Evolutionary conservation across 2,888 invertebrate genomes (phyloP).

Genomic region (Altica lythri): DNA sequence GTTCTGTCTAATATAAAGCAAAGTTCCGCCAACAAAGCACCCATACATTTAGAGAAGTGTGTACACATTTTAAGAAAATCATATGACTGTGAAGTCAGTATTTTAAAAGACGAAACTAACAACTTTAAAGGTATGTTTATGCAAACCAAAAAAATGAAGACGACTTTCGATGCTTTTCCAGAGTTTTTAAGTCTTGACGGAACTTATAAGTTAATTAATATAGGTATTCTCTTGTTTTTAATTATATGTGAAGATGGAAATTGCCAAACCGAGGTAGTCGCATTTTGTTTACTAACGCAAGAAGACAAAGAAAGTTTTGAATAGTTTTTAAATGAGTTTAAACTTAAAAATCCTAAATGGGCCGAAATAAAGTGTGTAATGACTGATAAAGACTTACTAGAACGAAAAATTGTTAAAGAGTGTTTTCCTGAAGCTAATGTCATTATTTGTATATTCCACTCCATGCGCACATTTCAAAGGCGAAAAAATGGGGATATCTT

Average conservation of each 20-base stretch:
- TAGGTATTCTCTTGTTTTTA: background rate
- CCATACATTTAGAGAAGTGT: background rate
- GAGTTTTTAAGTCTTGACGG: too few species aligned
- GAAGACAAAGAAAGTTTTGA: background rate
- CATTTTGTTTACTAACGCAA: too few species aligned
- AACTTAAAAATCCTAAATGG: background rate
- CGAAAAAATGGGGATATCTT: too few species aligned
- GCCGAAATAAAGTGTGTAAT: background rate
- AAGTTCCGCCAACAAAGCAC: background rate
- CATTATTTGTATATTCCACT: too few species aligned
- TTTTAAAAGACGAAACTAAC: background rate
- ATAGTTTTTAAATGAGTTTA: background rate
- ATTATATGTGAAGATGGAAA: background rate
- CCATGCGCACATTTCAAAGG: too few species aligned
- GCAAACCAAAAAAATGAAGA: background rate
- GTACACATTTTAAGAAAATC: background rate
- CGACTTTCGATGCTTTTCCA: too few species aligned
- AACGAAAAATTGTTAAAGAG: too few species aligned
- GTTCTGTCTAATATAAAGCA: background rate
- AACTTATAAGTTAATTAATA: background rate
- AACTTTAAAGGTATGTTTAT: background rate
- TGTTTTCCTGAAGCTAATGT: too few species aligned
- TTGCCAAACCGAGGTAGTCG: background rate
- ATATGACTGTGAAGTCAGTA: background rate
- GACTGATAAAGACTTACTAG: background rate